These are phyloP conservation scores for Percopsis omiscomaycus DNA, from an alignment of 2,797 vertebrate species.

Conservation along the genomic window DNA sequence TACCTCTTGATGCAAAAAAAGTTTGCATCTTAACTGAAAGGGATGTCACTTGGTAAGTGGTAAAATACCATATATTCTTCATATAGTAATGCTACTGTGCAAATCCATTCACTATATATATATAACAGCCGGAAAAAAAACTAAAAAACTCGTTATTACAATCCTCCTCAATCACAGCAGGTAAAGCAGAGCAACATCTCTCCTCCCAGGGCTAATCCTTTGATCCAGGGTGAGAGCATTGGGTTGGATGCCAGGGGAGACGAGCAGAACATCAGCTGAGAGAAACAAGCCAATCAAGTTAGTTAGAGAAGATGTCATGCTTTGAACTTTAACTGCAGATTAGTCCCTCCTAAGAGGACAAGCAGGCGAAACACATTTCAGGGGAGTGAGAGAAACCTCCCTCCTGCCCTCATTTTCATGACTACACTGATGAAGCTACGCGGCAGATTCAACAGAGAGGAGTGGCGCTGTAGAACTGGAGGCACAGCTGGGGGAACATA, in stretches of 20 bases:
- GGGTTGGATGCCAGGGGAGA: constrained; percentile 18
- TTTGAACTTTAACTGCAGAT: constrained; percentile 57
- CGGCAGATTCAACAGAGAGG: too few relatives aligned
- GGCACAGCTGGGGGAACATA: too few relatives aligned
- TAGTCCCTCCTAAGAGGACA: constrained; percentile 53
- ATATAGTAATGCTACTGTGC: background rate
- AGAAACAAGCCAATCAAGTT: constrained; percentile 14
- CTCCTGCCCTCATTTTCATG: too few relatives aligned
- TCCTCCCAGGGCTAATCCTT: constrained; percentile 55
- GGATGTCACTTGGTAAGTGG: too few relatives aligned
- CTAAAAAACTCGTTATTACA: constrained; percentile 41
- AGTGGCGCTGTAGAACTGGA: too few relatives aligned
- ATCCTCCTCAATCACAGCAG: constrained; percentile 33
- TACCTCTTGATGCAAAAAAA: too few relatives aligned
- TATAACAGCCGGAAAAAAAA: constrained; percentile 35
- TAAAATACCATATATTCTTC: too few relatives aligned
- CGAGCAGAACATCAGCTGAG: constrained; percentile 8
- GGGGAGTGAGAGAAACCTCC: too few relatives aligned
- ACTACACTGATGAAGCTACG: too few relatives aligned
- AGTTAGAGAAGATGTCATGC: constrained; percentile 43
- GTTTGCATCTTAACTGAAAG: too few relatives aligned
- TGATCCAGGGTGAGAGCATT: constrained; percentile 53
- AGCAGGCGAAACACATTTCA: constrained; percentile 35
- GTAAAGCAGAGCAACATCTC: constrained; percentile 55
- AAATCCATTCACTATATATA: constrained; percentile 30